Conservation (phyloP, 2,888 invertebrate species). For the Trissolcus brochymenae region DNA sequence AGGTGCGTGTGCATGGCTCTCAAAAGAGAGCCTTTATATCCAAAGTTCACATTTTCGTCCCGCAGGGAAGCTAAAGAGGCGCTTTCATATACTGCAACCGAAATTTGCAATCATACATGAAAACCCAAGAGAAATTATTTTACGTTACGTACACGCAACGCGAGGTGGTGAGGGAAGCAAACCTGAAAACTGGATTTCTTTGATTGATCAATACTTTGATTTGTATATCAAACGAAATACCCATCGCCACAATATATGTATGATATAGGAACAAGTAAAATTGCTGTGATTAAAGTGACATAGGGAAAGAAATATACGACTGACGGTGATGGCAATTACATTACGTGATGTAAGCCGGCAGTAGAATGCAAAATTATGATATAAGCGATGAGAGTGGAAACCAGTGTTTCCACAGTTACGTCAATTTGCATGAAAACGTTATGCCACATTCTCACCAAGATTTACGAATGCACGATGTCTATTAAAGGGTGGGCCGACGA, state of each 20-base stretch:
- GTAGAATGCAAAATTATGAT: constrained; percentile 52
- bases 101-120: not conserved
- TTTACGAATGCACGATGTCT: constrained; percentile 39
- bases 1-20: constrained; percentile 7
- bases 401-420: constrained; percentile 51
- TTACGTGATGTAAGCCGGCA: constrained; percentile 38
- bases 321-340: constrained; percentile 34
- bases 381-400: constrained; percentile 57
- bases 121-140: not conserved
- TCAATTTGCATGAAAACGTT: constrained; percentile 56
- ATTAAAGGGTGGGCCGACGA: not conserved
- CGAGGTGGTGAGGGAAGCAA: too few relatives aligned
- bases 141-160: too few relatives aligned
- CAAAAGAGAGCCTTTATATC: constrained; percentile 5
- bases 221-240: constrained; percentile 20
- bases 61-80: not conserved
- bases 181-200: constrained; percentile 6
- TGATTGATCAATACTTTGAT: constrained; percentile 22
- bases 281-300: constrained; percentile 37
- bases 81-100: not conserved
- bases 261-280: too few relatives aligned
- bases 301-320: constrained; percentile 33
- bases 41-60: not conserved
- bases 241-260: too few relatives aligned
- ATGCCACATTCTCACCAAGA: constrained; percentile 39